Evolutionary conservation across 1,140 invertebrate genomes (phyloP), one percentile per base, ranked within the genome.

Genomic region (Nephila pilipes): DNA sequence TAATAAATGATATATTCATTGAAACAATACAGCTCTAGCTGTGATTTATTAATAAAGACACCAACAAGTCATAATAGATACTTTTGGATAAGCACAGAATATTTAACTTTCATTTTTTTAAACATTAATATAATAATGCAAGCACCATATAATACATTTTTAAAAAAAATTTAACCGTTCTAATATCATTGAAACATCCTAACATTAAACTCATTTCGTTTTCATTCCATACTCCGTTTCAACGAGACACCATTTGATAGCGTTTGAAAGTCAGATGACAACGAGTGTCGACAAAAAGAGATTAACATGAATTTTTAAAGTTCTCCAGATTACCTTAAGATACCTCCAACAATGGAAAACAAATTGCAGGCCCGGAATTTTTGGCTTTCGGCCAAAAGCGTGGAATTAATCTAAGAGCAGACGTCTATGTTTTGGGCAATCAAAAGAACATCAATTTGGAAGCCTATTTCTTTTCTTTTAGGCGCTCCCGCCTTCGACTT

Each of bases 361-460:
- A 91, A 91, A 91, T 91, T 46, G 69, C 65, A 60, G 25, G 32
- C 29, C 60, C 60, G 65, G n/a, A 38, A 91, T n/a, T 83, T 65
- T 65, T 91, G 89, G 89, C 89, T 81, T 38, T 46, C 25, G 36
- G 54, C 89, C 89, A 91, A 63, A 38, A 63, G 89, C 22, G 54
- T 83, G 79, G 89, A 91, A 91, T 91, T 91, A 91, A 91, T 91
- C 89, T 79, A 91, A 63, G 54, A 10, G 63, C 87, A 89, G 58
- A 83, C 79, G 79, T 91, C 89, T 91, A 80, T 80, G 89, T 91
- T 91, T 91, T 60, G 79, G 89, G 89, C 89, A 83, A 91, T 91
- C 89, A 91, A 91, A 91, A 91, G 89, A 91, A 63, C 89, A 91
- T 91, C 89, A 91, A 91, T 91, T 91, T 83, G 25, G 79, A 32